phyloP scores from a whole-genome alignment of 2,797 vertebrate genomes.

The Sebastes baramenuke region DNA sequence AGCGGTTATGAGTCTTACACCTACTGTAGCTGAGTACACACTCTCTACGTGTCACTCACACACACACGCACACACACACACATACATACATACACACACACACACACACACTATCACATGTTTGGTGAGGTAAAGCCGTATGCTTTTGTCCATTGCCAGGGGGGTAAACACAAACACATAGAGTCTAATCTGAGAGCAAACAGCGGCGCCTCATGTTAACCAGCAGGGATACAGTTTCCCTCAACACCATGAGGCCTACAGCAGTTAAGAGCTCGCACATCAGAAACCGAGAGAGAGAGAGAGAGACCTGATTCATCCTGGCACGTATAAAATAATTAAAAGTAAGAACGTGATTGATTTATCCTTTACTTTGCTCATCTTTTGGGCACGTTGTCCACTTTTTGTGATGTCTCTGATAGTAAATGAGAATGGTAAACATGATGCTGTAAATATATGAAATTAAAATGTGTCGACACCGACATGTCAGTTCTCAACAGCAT shows the following conservation, averaged over 20 bases:
- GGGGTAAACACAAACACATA: slow-evolving; percentile 68
- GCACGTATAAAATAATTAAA: neutral
- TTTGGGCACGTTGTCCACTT: neutral
- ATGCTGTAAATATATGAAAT: neutral
- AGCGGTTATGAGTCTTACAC: slow-evolving; percentile 13
- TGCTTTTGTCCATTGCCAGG: slow-evolving; percentile 53
- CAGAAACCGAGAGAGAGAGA: neutral
- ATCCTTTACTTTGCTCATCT: neutral
- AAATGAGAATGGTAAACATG: neutral
- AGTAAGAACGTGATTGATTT: neutral
- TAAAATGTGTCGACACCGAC: neutral
- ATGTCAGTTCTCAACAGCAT: neutral
- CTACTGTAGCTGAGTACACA: slow-evolving; percentile 9
- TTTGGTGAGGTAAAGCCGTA: slow-evolving; percentile 47
- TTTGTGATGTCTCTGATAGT: neutral
- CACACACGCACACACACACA: slow-evolving; percentile 6
- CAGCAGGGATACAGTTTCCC: slow-evolving; percentile 55
- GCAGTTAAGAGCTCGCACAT: slow-evolving; percentile 14
- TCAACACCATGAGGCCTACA: slow-evolving; percentile 28
- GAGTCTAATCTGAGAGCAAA: slow-evolving; percentile 65
- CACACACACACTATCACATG: slow-evolving; percentile 6
- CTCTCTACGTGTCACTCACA: slow-evolving; percentile 5
- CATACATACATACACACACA: neutral
- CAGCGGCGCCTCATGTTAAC: slow-evolving; percentile 60
- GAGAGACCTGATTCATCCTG: neutral